phyloP scores from a whole-genome alignment of 2,797 vertebrate genomes.

The Danio albolineatus region DNA sequence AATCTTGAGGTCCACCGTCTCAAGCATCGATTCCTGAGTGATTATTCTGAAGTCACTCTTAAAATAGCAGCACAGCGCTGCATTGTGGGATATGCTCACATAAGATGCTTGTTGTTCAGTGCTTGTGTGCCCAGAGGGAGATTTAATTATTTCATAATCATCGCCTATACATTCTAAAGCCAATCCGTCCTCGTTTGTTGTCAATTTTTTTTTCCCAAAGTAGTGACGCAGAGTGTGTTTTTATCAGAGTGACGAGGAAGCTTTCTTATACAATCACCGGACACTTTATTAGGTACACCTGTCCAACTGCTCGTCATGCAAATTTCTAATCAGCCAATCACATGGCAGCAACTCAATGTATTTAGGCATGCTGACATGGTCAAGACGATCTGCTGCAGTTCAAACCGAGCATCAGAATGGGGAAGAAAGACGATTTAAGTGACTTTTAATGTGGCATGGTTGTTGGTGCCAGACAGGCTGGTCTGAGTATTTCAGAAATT shows the following conservation, averaged over 20 bases:
- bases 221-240: slow-evolving; percentile 16
- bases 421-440: no score
- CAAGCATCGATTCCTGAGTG: slow-evolving; percentile 8
- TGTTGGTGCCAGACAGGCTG: no score
- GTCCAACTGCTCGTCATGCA: no score
- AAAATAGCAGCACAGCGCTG: slow-evolving; percentile 21
- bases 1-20: not conserved
- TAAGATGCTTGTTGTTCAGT: slow-evolving; percentile 37
- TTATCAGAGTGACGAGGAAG: slow-evolving; percentile 27
- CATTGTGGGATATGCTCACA: slow-evolving; percentile 34
- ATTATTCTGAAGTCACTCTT: slow-evolving; percentile 37
- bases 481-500: no score
- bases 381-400: no score
- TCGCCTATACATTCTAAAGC: slow-evolving; percentile 35
- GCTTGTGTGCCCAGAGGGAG: slow-evolving; percentile 16
- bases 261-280: not conserved
- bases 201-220: not conserved
- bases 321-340: no score
- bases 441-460: no score
- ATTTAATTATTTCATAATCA: slow-evolving; percentile 32
- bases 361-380: no score
- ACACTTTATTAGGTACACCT: no score
- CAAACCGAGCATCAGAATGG: no score
- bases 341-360: no score
- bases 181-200: slow-evolving; percentile 34